Percentiles rank a stretch among this genome's conserved stretches.
Conservation (phyloP, 37 sponge, comb jelly and placozoan species). For the Spongia lamella region DNA sequence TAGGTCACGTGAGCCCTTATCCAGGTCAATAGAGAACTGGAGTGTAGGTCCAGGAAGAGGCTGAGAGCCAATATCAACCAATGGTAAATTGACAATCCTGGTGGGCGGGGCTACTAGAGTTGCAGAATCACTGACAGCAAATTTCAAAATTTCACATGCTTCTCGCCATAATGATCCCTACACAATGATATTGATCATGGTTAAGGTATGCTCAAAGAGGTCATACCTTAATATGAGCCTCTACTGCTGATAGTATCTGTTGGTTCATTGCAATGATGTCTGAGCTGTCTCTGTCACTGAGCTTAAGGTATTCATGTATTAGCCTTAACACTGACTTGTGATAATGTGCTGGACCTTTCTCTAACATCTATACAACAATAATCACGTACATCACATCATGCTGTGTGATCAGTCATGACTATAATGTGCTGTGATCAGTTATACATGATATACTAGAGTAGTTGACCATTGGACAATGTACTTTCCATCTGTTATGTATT, state of each 20-base stretch:
- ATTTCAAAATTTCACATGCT: conserved; percentile 42
- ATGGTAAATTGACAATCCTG: conserved; percentile 32
- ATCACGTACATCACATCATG: neutral
- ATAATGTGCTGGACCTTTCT: conserved; percentile 49
- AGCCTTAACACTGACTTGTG: conserved; percentile 63
- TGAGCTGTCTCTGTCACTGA: conserved; percentile 25
- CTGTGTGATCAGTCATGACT: neutral
- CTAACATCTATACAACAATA: conserved; percentile 42
- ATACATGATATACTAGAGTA: too few relatives aligned
- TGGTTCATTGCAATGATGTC: conserved; percentile 32
- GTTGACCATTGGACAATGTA: too few relatives aligned
- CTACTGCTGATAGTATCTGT: conserved; percentile 35
- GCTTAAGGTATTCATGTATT: conserved; percentile 46
- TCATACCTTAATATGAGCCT: conserved; percentile 57
- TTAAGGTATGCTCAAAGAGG: neutral
- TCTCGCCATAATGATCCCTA: conserved; percentile 67
- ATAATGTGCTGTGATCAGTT: too few relatives aligned
- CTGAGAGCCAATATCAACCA: conserved; percentile 67
- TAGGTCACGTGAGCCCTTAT: conserved; percentile 52
- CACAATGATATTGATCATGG: neutral
- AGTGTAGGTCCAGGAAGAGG: conserved; percentile 86
- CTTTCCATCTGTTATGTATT: too few relatives aligned
- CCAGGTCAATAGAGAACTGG: conserved; percentile 64
- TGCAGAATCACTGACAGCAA: conserved; percentile 67
- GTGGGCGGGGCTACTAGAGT: conserved; percentile 68